phyloP scores from a whole-genome alignment of 2,113 vertebrate species.

The Leucopternis melanops region DNA sequence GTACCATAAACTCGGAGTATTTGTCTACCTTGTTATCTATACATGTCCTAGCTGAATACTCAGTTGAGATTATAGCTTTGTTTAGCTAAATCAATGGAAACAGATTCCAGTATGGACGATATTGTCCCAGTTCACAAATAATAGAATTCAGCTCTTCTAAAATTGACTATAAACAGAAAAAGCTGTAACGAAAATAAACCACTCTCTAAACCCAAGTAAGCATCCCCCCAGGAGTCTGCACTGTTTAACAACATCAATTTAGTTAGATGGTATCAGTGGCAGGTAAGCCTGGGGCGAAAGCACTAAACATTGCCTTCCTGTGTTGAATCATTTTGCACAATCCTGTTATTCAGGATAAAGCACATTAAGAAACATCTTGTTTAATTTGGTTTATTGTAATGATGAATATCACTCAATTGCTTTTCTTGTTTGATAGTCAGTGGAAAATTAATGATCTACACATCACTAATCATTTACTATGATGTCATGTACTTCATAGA shows the following conservation, averaged over 20 bases:
- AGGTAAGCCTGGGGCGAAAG: neutral
- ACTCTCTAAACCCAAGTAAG: neutral
- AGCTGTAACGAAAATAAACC: conserved; percentile 8
- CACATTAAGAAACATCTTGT: neutral
- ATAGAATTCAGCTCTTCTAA: neutral
- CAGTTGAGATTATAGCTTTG: neutral
- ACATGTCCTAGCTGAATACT: neutral
- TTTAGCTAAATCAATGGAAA: neutral
- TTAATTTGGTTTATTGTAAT: neutral
- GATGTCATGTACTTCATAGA: rapidly evolving
- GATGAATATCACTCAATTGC: neutral
- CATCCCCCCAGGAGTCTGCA: neutral
- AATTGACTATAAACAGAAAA: neutral
- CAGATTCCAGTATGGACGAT: neutral
- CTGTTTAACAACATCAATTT: neutral
- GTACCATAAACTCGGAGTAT: neutral
- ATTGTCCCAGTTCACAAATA: neutral
- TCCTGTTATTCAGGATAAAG: neutral
- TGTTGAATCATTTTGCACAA: neutral
- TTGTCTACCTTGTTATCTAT: neutral
- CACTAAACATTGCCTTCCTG: neutral
- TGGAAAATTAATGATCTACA: neutral
- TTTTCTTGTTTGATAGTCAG: neutral
- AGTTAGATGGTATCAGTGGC: neutral
- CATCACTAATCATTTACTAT: neutral